These are phyloP conservation scores for Proteles cristata DNA, from an alignment of 2,113 vertebrate genomes.

Conservation along the genomic window DNA sequence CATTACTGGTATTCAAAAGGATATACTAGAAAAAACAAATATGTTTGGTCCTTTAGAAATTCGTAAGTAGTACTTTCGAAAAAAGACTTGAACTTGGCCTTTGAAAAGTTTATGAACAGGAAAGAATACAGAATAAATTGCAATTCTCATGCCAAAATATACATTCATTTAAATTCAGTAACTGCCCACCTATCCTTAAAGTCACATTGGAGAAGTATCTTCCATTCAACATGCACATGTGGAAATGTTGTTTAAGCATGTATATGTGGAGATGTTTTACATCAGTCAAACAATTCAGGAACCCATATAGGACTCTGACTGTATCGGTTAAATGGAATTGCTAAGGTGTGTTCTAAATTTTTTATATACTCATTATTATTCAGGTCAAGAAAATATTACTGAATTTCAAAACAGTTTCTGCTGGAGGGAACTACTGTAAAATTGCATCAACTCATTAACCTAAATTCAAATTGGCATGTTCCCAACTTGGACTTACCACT, in stretches of 20 bases:
- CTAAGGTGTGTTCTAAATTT: background rate
- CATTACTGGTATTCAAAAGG: background rate
- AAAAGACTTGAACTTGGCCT: background rate
- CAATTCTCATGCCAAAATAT: background rate
- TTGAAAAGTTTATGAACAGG: background rate
- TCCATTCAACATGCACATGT: background rate
- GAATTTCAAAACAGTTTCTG: slow-evolving; percentile 44
- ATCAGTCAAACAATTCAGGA: background rate
- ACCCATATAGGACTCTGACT: background rate
- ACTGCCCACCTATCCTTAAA: background rate
- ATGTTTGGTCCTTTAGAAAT: background rate
- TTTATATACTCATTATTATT: slow-evolving; percentile 12
- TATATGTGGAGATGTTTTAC: background rate
- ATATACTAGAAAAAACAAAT: background rate
- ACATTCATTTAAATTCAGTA: background rate
- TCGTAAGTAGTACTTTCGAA: background rate
- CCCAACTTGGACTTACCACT: slow-evolving; percentile 89
- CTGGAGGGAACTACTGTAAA: slow-evolving; percentile 9
- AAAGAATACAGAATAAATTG: background rate
- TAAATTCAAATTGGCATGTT: background rate
- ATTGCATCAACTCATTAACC: slow-evolving; percentile 48
- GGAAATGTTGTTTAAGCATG: background rate
- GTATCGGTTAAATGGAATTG: background rate
- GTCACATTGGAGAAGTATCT: background rate
- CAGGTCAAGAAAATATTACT: slow-evolving; percentile 47